Percentiles rank a stretch among this genome's conserved stretches.
Evolutionary conservation across 2,113 vertebrate genomes (phyloP).

Genomic region (Sorex araneus): DNA sequence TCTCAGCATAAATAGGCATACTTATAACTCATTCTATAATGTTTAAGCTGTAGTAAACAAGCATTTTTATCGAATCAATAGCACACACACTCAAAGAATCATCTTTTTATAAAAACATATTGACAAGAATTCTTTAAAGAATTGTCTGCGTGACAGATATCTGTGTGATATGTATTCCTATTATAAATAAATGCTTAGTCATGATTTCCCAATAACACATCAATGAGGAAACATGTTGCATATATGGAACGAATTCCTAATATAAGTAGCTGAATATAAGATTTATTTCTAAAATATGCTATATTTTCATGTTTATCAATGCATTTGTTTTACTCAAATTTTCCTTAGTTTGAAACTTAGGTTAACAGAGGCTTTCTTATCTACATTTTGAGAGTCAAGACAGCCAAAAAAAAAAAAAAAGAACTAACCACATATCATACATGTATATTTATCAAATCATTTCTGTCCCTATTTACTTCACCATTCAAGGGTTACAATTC

Average conservation of each 20-base stretch:
- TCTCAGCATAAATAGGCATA: neutral
- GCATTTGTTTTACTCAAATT: neutral
- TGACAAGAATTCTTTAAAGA: neutral
- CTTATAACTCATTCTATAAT: slow-evolving; percentile 22
- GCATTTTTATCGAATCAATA: no score
- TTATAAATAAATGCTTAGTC: neutral
- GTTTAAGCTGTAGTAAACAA: neutral
- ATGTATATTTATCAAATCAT: slow-evolving; percentile 1
- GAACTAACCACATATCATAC: neutral
- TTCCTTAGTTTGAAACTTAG: neutral
- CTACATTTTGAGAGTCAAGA: neutral
- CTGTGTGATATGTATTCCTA: neutral
- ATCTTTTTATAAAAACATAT: neutral
- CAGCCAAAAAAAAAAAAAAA: neutral
- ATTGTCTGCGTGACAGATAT: neutral
- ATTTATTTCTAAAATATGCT: neutral
- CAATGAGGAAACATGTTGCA: neutral
- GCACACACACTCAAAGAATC: neutral
- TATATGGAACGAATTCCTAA: neutral
- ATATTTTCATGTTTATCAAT: neutral
- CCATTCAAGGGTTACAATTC: neutral
- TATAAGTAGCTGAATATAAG: neutral
- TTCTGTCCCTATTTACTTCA: neutral
- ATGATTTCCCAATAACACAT: neutral
- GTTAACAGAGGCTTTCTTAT: neutral